These are phyloP conservation scores for Ceratotherium simum DNA, from an alignment of 2,113 vertebrate genomes.

Conservation along the genomic window DNA sequence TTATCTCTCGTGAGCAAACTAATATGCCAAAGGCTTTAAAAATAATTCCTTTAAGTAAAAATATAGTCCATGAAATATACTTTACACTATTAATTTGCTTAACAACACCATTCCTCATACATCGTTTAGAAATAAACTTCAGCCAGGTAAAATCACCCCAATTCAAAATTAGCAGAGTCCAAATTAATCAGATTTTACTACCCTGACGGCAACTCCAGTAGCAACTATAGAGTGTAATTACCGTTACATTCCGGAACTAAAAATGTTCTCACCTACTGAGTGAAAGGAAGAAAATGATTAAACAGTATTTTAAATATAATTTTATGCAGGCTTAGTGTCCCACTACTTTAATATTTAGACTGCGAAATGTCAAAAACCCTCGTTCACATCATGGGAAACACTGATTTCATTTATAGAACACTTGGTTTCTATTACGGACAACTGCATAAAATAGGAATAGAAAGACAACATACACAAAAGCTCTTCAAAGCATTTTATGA, in stretches of 20 bases:
- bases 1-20: conserved; percentile 42
- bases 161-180: conserved; percentile 48
- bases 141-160: conserved; percentile 55
- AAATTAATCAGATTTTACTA: conserved; percentile 67
- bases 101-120: conserved; percentile 44
- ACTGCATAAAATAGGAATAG: conserved; percentile 17
- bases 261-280: conserved; percentile 43
- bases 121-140: conserved; percentile 62
- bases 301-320: conserved; percentile 56
- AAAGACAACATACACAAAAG: conserved; percentile 31
- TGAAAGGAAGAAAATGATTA: conserved; percentile 49
- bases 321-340: neutral
- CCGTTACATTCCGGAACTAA: conserved; percentile 14
- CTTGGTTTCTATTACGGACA: conserved; percentile 31
- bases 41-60: conserved; percentile 57
- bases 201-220: neutral
- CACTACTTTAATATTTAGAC: conserved; percentile 50
- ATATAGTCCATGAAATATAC: conserved; percentile 37
- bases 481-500: conserved; percentile 53
- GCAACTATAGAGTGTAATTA: conserved; percentile 8
- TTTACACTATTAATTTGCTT: conserved; percentile 46
- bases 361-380: conserved; percentile 54
- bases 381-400: conserved; percentile 21
- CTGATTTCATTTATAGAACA: conserved; percentile 40
- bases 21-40: conserved; percentile 53